These are phyloP conservation scores for Dryococelus australis DNA, from an alignment of 2,888 invertebrate genomes.

Conservation along the genomic window DNA sequence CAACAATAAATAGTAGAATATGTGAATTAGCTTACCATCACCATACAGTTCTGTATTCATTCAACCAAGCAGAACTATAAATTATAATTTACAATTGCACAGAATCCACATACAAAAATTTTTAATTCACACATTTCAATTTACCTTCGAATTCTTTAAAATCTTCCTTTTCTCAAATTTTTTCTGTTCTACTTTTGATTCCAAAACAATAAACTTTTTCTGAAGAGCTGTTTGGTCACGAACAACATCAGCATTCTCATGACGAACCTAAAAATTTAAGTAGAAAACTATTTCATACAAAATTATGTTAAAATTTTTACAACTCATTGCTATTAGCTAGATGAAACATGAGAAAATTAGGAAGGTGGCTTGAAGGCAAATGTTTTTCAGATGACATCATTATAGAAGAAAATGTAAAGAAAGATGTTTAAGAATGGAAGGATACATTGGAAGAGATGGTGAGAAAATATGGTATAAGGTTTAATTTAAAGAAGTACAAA, in stretches of 20 bases:
- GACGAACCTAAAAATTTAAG: neutral
- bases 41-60: neutral
- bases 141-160: neutral
- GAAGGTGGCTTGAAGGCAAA: too few relatives aligned
- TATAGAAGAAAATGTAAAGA: too few relatives aligned
- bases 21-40: neutral
- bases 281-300: too few relatives aligned
- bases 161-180: constrained; percentile 5
- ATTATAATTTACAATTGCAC: neutral
- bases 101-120: neutral
- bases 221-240: neutral
- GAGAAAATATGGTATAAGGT: too few relatives aligned
- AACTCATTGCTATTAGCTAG: too few relatives aligned
- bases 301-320: too few relatives aligned
- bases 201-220: neutral
- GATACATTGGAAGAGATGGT: too few relatives aligned
- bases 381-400: too few relatives aligned
- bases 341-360: too few relatives aligned
- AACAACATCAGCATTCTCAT: neutral
- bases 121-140: neutral
- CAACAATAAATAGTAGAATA: neutral
- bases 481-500: too few relatives aligned
- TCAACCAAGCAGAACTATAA: too few relatives aligned
- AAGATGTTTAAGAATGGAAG: too few relatives aligned
- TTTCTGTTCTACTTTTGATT: neutral